A percentile compares a stretch with the other conserved stretches of the same genome.
These are phyloP conservation scores for Philopedon plagiatum DNA, from an alignment of 2,888 invertebrate genomes.

Conservation along the genomic window DNA sequence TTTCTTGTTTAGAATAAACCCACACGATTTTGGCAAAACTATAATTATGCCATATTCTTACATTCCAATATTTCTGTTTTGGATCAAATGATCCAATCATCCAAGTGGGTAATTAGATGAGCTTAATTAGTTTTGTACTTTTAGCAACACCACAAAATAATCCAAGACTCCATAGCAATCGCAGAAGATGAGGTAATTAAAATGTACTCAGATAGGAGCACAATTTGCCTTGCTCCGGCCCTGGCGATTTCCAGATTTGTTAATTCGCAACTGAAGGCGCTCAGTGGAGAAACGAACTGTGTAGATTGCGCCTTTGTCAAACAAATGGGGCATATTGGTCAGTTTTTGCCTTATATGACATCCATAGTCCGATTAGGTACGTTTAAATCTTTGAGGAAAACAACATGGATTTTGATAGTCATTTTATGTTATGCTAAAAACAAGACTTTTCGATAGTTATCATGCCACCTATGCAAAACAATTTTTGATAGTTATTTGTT, in stretches of 20 bases:
- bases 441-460: too few relatives aligned
- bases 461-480: too few relatives aligned
- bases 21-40: too few relatives aligned
- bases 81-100: too few relatives aligned
- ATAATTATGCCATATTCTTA: too few relatives aligned
- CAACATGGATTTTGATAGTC: too few relatives aligned
- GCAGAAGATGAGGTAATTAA: slow-evolving; percentile 61
- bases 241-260: slow-evolving; percentile 63
- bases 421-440: too few relatives aligned
- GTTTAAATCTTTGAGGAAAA: too few relatives aligned
- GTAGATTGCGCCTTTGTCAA: slow-evolving; percentile 65
- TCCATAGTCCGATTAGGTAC: slow-evolving; percentile 63
- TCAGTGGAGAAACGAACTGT: slow-evolving; percentile 60
- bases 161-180: slow-evolving; percentile 58
- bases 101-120: neutral
- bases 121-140: neutral
- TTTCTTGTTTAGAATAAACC: too few relatives aligned
- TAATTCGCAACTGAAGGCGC: slow-evolving; percentile 60
- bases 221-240: slow-evolving; percentile 60
- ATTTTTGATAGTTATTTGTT: too few relatives aligned
- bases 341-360: slow-evolving; percentile 65
- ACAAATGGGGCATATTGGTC: slow-evolving; percentile 63
- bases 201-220: slow-evolving; percentile 56
- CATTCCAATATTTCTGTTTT: too few relatives aligned
- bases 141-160: slow-evolving; percentile 49